These are phyloP conservation scores for Urechis unicinctus DNA, from an alignment of 2,888 invertebrate species.

Conservation along the genomic window DNA sequence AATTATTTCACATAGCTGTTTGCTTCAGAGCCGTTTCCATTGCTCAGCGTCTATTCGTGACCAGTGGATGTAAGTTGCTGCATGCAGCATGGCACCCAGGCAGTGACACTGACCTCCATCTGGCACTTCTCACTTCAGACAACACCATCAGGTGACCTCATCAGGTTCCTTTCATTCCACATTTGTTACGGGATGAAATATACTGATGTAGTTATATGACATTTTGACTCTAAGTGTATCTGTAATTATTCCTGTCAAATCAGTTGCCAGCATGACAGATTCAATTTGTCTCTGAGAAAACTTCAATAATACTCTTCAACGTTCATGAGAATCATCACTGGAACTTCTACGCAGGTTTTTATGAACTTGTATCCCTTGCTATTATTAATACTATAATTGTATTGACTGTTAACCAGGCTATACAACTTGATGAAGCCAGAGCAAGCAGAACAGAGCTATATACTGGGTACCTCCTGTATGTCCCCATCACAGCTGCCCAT, in stretches of 20 bases:
- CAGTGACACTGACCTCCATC: constrained; percentile 67
- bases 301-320: background rate
- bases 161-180: background rate
- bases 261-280: no score
- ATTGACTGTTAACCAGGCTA: no score
- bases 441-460: no score
- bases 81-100: constrained; percentile 83
- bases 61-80: constrained; percentile 44
- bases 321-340: no score
- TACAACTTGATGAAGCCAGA: no score
- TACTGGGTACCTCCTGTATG: background rate
- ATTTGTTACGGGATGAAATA: background rate
- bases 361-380: no score
- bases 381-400: no score
- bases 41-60: constrained; percentile 67
- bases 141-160: constrained; percentile 69
- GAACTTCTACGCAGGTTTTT: no score
- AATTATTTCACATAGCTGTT: constrained; percentile 3
- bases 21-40: constrained; percentile 63
- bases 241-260: background rate
- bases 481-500: constrained; percentile 1
- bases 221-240: background rate
- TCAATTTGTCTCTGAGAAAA: no score
- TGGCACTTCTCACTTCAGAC: constrained; percentile 76
- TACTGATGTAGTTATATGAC: background rate